These are phyloP conservation scores for Kryptolebias ocellatus DNA, from an alignment of 2,797 vertebrate genomes.

Conservation along the genomic window DNA sequence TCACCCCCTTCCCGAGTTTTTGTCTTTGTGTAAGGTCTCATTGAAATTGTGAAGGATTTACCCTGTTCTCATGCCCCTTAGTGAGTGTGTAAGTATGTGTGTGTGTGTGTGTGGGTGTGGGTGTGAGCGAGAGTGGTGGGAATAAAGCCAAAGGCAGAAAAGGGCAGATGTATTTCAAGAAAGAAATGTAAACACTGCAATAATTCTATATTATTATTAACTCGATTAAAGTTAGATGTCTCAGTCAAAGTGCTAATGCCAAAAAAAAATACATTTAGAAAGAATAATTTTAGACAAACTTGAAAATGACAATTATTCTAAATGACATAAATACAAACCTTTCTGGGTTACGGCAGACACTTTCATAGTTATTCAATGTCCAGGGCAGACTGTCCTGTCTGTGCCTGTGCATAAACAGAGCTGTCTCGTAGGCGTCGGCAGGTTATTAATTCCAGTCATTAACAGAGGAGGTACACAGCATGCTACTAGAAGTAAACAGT, in stretches of 20 bases:
- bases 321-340: slow-evolving; percentile 73
- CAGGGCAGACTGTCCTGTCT: slow-evolving; percentile 65
- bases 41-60: slow-evolving; percentile 77
- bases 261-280: slow-evolving; percentile 50
- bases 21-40: slow-evolving; percentile 78
- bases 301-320: slow-evolving; percentile 52
- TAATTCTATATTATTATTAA: slow-evolving; percentile 58
- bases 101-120: slow-evolving; percentile 22
- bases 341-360: slow-evolving; percentile 62
- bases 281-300: slow-evolving; percentile 53
- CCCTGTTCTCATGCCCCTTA: slow-evolving; percentile 74
- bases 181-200: slow-evolving; percentile 66
- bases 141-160: slow-evolving; percentile 40
- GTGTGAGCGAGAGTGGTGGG: slow-evolving; percentile 21
- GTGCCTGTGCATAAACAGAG: slow-evolving; percentile 73
- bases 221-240: slow-evolving; percentile 47
- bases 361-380: slow-evolving; percentile 64
- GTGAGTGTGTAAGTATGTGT: slow-evolving; percentile 39
- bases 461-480: slow-evolving; percentile 76
- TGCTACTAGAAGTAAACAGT: slow-evolving; percentile 81
- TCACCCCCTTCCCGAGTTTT: slow-evolving; percentile 66
- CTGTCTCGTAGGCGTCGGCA: slow-evolving; percentile 74
- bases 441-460: slow-evolving; percentile 82
- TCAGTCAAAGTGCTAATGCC: slow-evolving; percentile 54
- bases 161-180: slow-evolving; percentile 37